phyloP scores from a whole-genome alignment of 1,140 invertebrate genomes.

The Mycetomoellerius zeteki region DNA sequence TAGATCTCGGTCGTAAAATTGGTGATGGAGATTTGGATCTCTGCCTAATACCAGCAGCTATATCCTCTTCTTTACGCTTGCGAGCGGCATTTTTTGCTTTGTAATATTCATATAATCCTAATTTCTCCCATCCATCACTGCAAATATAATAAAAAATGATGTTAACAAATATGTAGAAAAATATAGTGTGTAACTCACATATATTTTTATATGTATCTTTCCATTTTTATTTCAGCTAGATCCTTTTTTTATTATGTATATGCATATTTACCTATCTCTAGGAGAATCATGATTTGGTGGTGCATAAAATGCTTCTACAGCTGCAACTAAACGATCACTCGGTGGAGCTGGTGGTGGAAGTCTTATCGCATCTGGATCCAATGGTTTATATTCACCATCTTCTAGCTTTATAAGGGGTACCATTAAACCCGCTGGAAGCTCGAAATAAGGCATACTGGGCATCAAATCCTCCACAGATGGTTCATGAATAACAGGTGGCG shows the following conservation, averaged over 20 bases:
- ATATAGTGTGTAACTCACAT: not conserved
- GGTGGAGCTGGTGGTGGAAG: constrained; percentile 97
- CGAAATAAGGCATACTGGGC: constrained; percentile 97
- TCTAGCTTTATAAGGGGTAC: constrained; percentile 97
- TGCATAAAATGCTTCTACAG: constrained; percentile 98
- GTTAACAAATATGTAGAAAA: constrained; percentile 20
- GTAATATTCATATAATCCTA: constrained; percentile 98
- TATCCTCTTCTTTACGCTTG: constrained; percentile 96
- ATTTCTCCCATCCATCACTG: constrained; percentile 99
- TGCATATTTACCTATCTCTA: constrained; percentile 92
- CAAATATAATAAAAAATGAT: constrained; percentile 10
- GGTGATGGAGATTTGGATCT: constrained; percentile 92
- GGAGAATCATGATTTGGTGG: constrained; percentile 97
- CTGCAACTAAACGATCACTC: constrained; percentile 95
- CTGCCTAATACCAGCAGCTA: constrained; percentile 90
- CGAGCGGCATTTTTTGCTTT: constrained; percentile 97
- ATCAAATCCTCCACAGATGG: constrained; percentile 91
- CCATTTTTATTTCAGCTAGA: not conserved
- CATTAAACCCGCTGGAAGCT: constrained; percentile 98
- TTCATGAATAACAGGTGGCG: constrained; percentile 86
- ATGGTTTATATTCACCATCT: constrained; percentile 95
- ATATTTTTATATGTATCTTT: not conserved
- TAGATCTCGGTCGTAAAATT: constrained; percentile 89
- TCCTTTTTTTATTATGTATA: not conserved
- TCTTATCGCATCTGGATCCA: constrained; percentile 96